A percentile compares a stretch with the other conserved stretches of the same genome.
Evolutionary conservation across 2,113 vertebrate genomes (phyloP).

Genomic region (Nannospalax galili): DNA sequence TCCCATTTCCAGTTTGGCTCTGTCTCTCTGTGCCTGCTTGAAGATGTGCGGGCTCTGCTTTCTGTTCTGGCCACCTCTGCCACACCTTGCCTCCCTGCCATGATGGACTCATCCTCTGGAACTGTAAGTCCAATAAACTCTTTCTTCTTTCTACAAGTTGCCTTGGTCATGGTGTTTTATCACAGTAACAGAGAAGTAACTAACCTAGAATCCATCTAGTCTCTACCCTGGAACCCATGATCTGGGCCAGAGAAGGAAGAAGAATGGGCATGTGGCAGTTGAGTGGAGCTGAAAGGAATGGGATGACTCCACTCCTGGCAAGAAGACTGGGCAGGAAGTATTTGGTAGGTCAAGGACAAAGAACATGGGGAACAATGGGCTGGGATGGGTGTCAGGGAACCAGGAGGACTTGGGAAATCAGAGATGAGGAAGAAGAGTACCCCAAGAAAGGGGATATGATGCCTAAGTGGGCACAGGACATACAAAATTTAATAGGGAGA

Average conservation of each 20-base stretch:
- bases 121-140: no score
- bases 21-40: no score
- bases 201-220: no score
- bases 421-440: neutral
- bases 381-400: neutral
- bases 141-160: no score
- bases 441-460: neutral
- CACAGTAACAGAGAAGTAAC: no score
- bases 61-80: no score
- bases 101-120: no score
- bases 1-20: no score
- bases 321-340: neutral
- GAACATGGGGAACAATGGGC: neutral
- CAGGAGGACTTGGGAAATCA: neutral
- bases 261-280: rapidly evolving
- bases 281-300: neutral
- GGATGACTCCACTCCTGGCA: neutral
- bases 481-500: neutral
- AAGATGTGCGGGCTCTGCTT: no score
- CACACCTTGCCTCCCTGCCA: no score
- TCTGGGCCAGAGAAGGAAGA: neutral
- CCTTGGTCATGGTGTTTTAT: no score
- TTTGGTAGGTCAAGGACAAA: neutral
- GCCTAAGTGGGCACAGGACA: rapidly evolving
- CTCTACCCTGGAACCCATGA: neutral